Conservation (phyloP, 2,888 invertebrate species). For the Andrena minutula region DNA sequence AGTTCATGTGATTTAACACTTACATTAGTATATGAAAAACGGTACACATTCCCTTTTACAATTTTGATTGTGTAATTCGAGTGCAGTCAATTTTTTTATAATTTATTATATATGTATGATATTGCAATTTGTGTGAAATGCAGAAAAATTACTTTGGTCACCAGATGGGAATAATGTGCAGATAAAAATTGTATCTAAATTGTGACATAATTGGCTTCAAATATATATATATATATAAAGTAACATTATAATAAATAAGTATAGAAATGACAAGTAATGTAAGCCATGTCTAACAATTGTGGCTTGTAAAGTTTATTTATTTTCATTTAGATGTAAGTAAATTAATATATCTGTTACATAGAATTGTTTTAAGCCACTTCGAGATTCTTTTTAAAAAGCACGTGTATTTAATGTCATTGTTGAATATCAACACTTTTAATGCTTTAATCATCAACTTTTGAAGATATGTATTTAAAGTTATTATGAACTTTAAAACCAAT, state of each 20-base stretch:
- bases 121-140: constrained; percentile 12
- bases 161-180: constrained; percentile 6
- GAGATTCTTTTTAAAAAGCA: constrained; percentile 24
- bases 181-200: constrained; percentile 28
- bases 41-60: constrained; percentile 58
- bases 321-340: constrained; percentile 14
- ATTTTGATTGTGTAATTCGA: constrained; percentile 22
- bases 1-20: constrained; percentile 29
- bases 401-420: constrained; percentile 45
- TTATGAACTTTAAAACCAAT: constrained; percentile 33
- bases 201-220: constrained; percentile 31
- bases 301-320: constrained; percentile 53
- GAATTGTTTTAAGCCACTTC: constrained; percentile 40
- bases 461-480: constrained; percentile 32
- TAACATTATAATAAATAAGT: constrained; percentile 55
- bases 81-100: background rate
- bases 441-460: constrained; percentile 25
- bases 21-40: constrained; percentile 45
- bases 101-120: background rate
- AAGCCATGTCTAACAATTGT: constrained; percentile 28
- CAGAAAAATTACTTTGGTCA: constrained; percentile 27
- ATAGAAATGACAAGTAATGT: constrained; percentile 36
- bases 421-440: constrained; percentile 38
- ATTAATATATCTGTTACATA: constrained; percentile 56
- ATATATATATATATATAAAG: constrained; percentile 38